Base-by-base conservation (phyloP, 2,797 vertebrate species). In the Phyllotis vaccarum region DNA sequence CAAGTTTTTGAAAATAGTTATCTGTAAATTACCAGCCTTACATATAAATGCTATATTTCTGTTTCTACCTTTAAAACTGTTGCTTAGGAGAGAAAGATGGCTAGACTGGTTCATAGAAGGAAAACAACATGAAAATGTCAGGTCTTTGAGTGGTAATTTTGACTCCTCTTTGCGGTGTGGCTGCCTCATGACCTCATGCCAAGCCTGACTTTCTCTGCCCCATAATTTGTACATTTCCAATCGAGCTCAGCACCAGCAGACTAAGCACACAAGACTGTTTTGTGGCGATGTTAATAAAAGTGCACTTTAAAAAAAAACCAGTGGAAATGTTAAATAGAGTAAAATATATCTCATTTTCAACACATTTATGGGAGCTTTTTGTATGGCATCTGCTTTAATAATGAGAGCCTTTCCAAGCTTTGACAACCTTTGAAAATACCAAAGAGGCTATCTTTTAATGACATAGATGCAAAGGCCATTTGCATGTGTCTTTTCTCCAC, bases 241-340 rank as follows among this genome's bases (percentile, higher is more conserved):
- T 49, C n/a, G n/a, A 95, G 19, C 34, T 70, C 40, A 90, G 58
- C 60, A 88, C 3, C 3, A 43, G 8, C 16, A 78, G 34, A 81
- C 0, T 6, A 82, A 49, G 13, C 3, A 93, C 34, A 27, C 29
- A 62, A 86, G 60, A 83, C 0, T 91, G 40, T 93, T 87, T 37
- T 68, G 54, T 93, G 14, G 37, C 90, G 46, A 80, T 29, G 87
- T 49, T 93, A 97, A 96, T 93, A 94, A 90, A 95, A 97, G 81
- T 58, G 8, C n/a, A 92, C 91, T 95, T 97, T 94, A 94, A 68
- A 95, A 93, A 93, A 97, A 96, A 49, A 72, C 27, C 68, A 86
- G 31, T 68, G 72, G 91, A 96, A 96, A 91, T 97, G 83, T 31
- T 96, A 96, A 92, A 49, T n/a, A 91, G 29, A 96, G 62, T 88